Evolutionary conservation across 1,140 invertebrate species (phyloP).

Genomic region (Drosophila pruinosa): DNA sequence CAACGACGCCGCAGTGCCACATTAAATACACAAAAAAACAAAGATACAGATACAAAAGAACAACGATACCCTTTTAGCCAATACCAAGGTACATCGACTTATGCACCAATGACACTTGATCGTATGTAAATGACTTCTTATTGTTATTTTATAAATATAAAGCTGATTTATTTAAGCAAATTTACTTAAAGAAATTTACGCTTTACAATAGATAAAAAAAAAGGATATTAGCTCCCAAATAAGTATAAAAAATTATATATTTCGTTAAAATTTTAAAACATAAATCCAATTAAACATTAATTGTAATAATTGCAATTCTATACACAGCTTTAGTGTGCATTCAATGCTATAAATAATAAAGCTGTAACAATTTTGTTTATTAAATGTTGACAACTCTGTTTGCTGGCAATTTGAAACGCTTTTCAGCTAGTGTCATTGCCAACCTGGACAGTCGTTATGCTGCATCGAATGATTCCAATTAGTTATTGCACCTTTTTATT

Average conservation of each 20-base stretch:
- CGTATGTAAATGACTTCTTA: too few relatives aligned
- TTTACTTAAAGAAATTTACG: too few relatives aligned
- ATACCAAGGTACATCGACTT: neutral
- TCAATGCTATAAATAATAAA: neutral
- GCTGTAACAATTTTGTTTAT: neutral
- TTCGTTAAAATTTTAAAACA: too few relatives aligned
- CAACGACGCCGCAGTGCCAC: conserved; percentile 33
- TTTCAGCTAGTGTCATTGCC: conserved; percentile 4
- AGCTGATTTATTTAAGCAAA: neutral
- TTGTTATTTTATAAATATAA: too few relatives aligned
- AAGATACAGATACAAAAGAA: conserved; percentile 25
- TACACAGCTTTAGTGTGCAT: too few relatives aligned
- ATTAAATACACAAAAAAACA: conserved; percentile 34
- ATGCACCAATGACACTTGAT: conserved; percentile 9
- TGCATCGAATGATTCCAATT: conserved; percentile 11
- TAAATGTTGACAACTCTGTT: too few relatives aligned
- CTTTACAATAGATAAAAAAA: too few relatives aligned
- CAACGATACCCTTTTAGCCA: conserved; percentile 24
- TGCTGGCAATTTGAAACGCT: neutral
- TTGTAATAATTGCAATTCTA: too few relatives aligned
- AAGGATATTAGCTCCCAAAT: too few relatives aligned
- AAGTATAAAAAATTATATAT: too few relatives aligned
- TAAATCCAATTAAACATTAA: too few relatives aligned
- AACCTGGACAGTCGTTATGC: neutral
- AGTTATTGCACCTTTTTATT: conserved; percentile 11